Conservation (phyloP, 2,888 invertebrate genomes). For the Hydroisotoma schaefferi region DNA sequence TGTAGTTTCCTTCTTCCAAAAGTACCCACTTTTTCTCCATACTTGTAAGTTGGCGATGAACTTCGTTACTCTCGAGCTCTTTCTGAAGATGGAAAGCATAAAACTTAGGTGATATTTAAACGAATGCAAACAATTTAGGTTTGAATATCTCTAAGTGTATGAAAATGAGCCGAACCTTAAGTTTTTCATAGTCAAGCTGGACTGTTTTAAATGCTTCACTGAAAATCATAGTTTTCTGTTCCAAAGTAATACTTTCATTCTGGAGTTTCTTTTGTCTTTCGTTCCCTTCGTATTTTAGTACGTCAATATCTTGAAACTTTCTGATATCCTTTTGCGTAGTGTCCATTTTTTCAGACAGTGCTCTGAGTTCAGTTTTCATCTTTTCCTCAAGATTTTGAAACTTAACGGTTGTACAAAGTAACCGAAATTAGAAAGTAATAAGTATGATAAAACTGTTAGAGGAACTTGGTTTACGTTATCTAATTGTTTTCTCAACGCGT, state of each 20-base stretch:
- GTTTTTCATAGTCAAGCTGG: slow-evolving; percentile 56
- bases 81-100: slow-evolving; percentile 53
- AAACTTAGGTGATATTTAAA: no score
- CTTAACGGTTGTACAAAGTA: slow-evolving; percentile 52
- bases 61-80: slow-evolving; percentile 67
- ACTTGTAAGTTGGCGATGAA: slow-evolving; percentile 64
- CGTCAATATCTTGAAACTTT: slow-evolving; percentile 61
- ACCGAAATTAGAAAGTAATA: slow-evolving; percentile 5
- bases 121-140: not conserved
- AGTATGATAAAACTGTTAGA: not conserved
- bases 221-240: slow-evolving; percentile 52
- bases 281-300: slow-evolving; percentile 59
- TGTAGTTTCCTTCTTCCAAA: slow-evolving; percentile 65
- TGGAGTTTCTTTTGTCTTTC: slow-evolving; percentile 59
- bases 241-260: slow-evolving; percentile 56
- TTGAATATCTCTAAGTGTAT: no score
- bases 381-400: slow-evolving; percentile 67
- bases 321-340: slow-evolving; percentile 63
- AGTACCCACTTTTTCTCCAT: slow-evolving; percentile 68
- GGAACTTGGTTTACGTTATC: slow-evolving; percentile 51
- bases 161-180: slow-evolving; percentile 53
- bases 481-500: slow-evolving; percentile 52
- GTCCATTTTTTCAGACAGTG: slow-evolving; percentile 55
- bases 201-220: slow-evolving; percentile 58
- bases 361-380: slow-evolving; percentile 58